Evolutionary conservation across 2,888 invertebrate species (phyloP), one percentile per base, ranked within the genome.

Genomic region (Tethea ocularis): DNA sequence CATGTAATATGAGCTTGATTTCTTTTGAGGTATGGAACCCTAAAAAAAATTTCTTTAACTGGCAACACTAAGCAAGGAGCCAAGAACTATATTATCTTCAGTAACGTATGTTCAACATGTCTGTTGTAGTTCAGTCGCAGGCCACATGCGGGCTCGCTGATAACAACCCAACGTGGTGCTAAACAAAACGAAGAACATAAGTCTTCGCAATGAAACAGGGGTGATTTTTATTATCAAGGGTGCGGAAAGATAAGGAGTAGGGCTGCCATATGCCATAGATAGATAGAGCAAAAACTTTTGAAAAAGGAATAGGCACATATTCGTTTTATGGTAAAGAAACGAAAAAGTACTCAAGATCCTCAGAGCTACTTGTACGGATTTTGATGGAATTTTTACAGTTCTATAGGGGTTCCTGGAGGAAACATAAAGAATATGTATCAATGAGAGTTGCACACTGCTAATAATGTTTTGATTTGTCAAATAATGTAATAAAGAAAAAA

Each of bases 151-250:
- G 68, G 69, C 59, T 61, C 38, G 61, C 63, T 68, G 70, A 68
- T 68, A 67, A 67, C 46, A 67, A 64, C 65, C 11, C 3, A 67
- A 64, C 66, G n/a, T 7, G n/a, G 73, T 72, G 71, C 71, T 63
- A 62, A 59, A 58, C 66, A 62, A 56, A 63, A 62, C 65, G 60
- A 62, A 59, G 56, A 62, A 68, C 64, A 61, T 54, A 46, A 46
- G 46, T 46, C 46, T 20, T 7, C 61, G 63, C 66, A 61, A 66
- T 69, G 61, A 68, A 71, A 71, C 67, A 70, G 72, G 80, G 82
- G 80, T 77, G 75, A 67, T 59, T 69, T 83, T 86, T 84, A 82
- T 81, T 81, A 78, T 79, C 80, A 63, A 71, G 87, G 88, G 86
- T 82, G 87, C 67, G 74, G 82, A 84, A 60, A 77, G 83, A 87